These are phyloP conservation scores for Petaurus breviceps DNA, from an alignment of 2,113 vertebrate species.

Conservation along the genomic window DNA sequence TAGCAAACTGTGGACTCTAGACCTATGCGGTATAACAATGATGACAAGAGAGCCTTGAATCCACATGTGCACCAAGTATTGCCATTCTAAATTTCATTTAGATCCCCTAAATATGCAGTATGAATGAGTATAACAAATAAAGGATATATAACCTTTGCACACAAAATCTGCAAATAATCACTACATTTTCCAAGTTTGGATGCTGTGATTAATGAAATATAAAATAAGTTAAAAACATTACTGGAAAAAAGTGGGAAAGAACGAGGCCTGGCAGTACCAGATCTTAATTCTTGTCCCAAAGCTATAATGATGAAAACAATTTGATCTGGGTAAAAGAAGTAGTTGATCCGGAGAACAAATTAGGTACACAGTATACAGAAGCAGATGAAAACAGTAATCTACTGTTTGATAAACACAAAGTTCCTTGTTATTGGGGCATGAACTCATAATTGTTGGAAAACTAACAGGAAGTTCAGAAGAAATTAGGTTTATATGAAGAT, in stretches of 20 bases:
- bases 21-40: neutral
- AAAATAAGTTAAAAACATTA: neutral
- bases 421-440: neutral
- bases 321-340: neutral
- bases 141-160: neutral
- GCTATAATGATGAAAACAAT: neutral
- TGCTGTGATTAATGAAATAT: neutral
- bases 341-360: neutral
- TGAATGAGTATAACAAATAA: neutral
- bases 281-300: neutral
- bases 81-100: neutral
- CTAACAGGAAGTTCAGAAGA: neutral
- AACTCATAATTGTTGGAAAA: neutral
- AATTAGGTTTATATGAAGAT: neutral
- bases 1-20: neutral
- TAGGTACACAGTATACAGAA: neutral
- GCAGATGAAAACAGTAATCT: neutral
- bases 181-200: neutral
- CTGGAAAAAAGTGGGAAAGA: neutral
- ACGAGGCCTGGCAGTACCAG: neutral
- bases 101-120: neutral
- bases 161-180: neutral
- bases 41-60: neutral
- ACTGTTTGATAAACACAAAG: neutral
- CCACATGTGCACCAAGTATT: neutral